Evolutionary conservation across 35 echinoderm and acorn worm genomes (phyloP).

Genomic region (Apostichopus californicus): DNA sequence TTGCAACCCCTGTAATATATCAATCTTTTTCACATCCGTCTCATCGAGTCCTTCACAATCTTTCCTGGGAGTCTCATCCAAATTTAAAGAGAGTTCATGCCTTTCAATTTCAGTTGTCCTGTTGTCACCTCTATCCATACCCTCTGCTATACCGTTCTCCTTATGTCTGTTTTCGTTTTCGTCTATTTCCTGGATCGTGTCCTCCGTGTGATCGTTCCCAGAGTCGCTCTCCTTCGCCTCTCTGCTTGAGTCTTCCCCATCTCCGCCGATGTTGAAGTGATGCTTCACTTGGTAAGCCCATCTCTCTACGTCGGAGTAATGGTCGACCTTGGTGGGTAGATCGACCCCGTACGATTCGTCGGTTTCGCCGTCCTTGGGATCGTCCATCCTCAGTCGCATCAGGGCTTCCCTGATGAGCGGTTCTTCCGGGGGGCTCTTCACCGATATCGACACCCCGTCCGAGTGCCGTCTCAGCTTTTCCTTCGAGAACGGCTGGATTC

Average conservation of each 20-base stretch:
- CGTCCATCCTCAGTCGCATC: constrained; percentile 15
- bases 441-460: constrained; percentile 18
- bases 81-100: neutral
- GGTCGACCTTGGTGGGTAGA: constrained; percentile 1
- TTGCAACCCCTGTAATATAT: constrained; percentile 29
- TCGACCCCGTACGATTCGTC: neutral
- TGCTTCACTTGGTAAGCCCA: constrained; percentile 49
- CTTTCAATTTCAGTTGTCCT: neutral
- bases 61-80: neutral
- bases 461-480: constrained; percentile 48
- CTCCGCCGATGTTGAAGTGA: constrained; percentile 7
- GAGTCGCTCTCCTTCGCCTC: neutral
- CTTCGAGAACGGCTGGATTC: constrained; percentile 34
- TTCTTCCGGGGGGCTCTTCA: constrained; percentile 35
- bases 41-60: neutral
- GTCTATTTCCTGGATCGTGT: neutral
- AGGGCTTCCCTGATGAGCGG: constrained; percentile 48
- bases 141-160: neutral
- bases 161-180: neutral
- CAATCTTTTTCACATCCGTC: constrained; percentile 6
- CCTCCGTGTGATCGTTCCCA: neutral
- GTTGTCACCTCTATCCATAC: neutral
- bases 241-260: neutral
- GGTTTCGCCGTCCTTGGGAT: neutral
- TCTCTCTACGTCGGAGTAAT: constrained; percentile 40